phyloP scores from a whole-genome alignment of 2,797 vertebrate species.

The Dipus sagitta region DNA sequence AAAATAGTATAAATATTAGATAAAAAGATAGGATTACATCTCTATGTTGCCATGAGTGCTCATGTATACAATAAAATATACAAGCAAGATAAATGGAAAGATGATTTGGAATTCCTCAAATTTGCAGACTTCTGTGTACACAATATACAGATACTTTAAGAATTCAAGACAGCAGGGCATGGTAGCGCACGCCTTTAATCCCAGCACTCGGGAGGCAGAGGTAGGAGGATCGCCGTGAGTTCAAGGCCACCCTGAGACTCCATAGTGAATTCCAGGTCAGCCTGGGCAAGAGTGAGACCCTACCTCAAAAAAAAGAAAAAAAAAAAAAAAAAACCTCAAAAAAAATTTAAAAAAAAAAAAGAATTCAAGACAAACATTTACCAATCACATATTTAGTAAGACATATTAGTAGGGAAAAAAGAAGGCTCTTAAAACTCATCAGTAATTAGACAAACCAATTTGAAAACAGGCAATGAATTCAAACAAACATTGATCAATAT shows the following conservation, averaged over 20 bases:
- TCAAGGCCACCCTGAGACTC: too few relatives aligned
- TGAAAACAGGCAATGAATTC: too few relatives aligned
- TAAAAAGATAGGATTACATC: background rate
- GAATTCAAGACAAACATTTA: background rate
- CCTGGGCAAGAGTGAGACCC: too few relatives aligned
- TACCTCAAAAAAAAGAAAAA: too few relatives aligned
- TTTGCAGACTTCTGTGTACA: background rate
- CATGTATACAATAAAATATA: background rate
- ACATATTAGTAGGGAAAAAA: background rate
- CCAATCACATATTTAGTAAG: background rate
- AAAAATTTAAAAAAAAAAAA: background rate
- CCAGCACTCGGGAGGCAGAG: too few relatives aligned
- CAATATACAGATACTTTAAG: background rate
- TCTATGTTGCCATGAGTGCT: background rate
- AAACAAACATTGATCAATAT: background rate
- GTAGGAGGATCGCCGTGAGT: too few relatives aligned
- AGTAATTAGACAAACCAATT: background rate
- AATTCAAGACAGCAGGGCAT: background rate
- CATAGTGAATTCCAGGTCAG: too few relatives aligned
- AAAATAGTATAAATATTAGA: background rate
- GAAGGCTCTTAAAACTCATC: background rate
- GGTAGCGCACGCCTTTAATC: too few relatives aligned
- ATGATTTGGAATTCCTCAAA: background rate
- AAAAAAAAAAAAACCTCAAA: too few relatives aligned
- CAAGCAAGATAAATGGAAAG: background rate